These are phyloP conservation scores for Epinephelus malabaricus DNA, from an alignment of 2,797 vertebrate species.

Conservation along the genomic window DNA sequence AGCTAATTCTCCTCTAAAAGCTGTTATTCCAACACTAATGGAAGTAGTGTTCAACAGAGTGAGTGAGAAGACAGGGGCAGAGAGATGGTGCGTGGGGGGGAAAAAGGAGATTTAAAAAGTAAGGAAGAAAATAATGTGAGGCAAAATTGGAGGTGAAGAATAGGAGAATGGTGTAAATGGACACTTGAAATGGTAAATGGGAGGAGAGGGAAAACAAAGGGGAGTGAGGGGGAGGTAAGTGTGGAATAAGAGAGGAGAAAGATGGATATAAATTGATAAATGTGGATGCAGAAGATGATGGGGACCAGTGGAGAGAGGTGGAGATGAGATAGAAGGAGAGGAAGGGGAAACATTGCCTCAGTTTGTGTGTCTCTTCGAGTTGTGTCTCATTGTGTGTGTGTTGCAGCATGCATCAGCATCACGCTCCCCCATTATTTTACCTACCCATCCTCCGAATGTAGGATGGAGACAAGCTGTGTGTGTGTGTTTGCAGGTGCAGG, in stretches of 20 bases:
- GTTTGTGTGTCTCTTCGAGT: not conserved
- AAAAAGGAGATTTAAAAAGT: constrained; percentile 8
- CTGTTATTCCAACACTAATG: constrained; percentile 47
- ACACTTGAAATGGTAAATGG: constrained; percentile 45
- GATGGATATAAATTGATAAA: constrained; percentile 54
- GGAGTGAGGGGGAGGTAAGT: constrained; percentile 13
- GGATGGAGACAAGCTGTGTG: constrained; percentile 11
- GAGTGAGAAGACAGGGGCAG: constrained; percentile 17
- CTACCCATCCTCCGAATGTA: constrained; percentile 19
- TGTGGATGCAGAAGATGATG: constrained; percentile 52
- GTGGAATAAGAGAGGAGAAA: constrained; percentile 27
- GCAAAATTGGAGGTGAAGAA: constrained; percentile 42
- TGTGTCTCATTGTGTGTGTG: constrained; percentile 27
- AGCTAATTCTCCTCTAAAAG: constrained; percentile 70
- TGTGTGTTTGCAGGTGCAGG: constrained; percentile 17
- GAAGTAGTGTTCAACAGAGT: constrained; percentile 27
- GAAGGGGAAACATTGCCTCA: constrained; percentile 34
- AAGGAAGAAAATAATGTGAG: constrained; percentile 26
- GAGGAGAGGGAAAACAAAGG: constrained; percentile 38
- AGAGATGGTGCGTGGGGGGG: not conserved
- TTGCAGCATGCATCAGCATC: constrained; percentile 46
- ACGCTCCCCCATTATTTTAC: constrained; percentile 32
- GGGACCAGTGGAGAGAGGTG: constrained; percentile 24
- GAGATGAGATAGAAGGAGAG: constrained; percentile 24
- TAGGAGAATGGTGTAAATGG: constrained; percentile 21